Evolutionary conservation across 53 echinoderm and acorn worm genomes (phyloP).

Genomic region (Mesocentrotus franciscanus): DNA sequence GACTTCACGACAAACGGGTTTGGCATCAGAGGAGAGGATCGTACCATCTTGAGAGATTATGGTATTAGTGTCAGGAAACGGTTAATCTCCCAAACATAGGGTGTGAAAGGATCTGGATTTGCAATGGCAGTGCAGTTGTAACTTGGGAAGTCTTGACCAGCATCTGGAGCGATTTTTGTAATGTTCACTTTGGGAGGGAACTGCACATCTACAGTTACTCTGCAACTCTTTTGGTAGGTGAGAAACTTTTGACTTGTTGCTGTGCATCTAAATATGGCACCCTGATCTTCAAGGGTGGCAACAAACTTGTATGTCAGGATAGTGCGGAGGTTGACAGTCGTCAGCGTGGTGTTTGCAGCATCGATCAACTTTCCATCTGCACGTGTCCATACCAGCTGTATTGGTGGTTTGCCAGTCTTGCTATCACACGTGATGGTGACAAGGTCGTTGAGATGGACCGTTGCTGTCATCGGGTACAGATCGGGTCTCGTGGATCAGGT

Average conservation of each 20-base stretch:
- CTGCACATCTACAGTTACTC: slow-evolving; percentile 46
- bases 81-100: slow-evolving; percentile 35
- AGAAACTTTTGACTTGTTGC: slow-evolving; percentile 45
- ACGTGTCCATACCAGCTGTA: slow-evolving; percentile 47
- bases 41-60: slow-evolving; percentile 46
- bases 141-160: slow-evolving; percentile 32
- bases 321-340: not conserved
- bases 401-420: slow-evolving; percentile 48
- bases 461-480: slow-evolving; percentile 8
- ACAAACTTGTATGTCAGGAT: slow-evolving; percentile 46
- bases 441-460: slow-evolving; percentile 18
- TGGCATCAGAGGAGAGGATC: slow-evolving; percentile 23
- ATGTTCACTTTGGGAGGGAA: slow-evolving; percentile 63
- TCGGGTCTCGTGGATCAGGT: slow-evolving; percentile 8
- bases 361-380: slow-evolving; percentile 29
- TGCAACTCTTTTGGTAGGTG: slow-evolving; percentile 11
- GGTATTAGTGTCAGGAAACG: not conserved
- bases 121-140: slow-evolving; percentile 62
- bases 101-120: slow-evolving; percentile 15
- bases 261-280: slow-evolving; percentile 47
- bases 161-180: slow-evolving; percentile 33
- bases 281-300: slow-evolving; percentile 33
- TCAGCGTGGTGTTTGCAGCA: slow-evolving; percentile 29
- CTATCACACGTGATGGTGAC: slow-evolving; percentile 48
- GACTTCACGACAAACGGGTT: slow-evolving; percentile 14